Evolutionary conservation across 2,888 invertebrate genomes (phyloP), one percentile per base, ranked within the genome.

Genomic region (Meiosimyza platycephala): DNA sequence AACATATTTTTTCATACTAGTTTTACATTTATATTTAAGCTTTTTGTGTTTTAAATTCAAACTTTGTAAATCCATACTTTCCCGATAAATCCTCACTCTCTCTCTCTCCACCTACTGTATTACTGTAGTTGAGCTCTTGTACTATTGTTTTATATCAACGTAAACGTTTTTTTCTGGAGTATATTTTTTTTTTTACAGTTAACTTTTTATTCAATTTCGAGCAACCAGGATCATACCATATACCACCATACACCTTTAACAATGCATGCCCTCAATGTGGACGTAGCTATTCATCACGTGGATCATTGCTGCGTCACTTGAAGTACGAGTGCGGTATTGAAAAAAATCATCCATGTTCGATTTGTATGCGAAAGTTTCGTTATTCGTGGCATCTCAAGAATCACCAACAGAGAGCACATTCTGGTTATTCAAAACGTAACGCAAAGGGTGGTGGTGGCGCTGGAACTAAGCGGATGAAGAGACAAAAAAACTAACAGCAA

Each of bases 381-480:
- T 88, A 89, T 78, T 89, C 89, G 79, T 89, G 88, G 81, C 89
- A 89, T 80, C 81, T 90, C 33, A 82, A 88, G 72, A 82, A 89
- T 33, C 90, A 90, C 76, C 88, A 89, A 85, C 87, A 78, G 87
- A 88, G 75, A 86, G 88, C 84, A 80, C 88, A 80, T 84, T 6
- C 9, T 7, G 22, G 11, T n/a, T 13, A 48, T 22, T 15, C n/a
- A 51, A 13, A 64, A 48, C 33, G 47, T 16, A 57, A 67, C 4
- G 28, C 3, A 28, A 28, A 4, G 28, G 28, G 4, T 7, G 22
- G 4, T 7, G 22, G 57, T 13, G 18, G 28, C 40, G 18, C 57
- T 12, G 57, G 18, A 11, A 13, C 28, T 13, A 57, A 13, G 12
- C 18, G 28, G 22, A 1, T 6, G 12, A 28, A 16, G 16, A 57